Evolutionary conservation across 2,797 vertebrate species (phyloP).

Genomic region (Decapterus maruadsi): DNA sequence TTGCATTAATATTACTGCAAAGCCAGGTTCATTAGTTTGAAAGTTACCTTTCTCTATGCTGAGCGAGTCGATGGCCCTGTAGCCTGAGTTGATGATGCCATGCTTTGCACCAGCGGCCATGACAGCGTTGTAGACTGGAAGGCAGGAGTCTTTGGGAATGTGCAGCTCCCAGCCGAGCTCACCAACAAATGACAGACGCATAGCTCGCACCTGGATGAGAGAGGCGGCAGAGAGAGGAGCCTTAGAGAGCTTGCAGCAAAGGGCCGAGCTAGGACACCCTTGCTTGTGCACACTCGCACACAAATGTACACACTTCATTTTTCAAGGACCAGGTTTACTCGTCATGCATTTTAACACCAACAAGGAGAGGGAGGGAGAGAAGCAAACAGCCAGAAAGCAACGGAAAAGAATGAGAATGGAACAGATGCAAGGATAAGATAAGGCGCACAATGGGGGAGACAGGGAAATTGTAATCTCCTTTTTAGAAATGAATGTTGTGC

Average conservation of each 20-base stretch:
- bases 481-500: conserved; percentile 17
- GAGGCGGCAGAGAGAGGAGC: neutral
- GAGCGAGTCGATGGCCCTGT: conserved; percentile 97
- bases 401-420: conserved; percentile 11
- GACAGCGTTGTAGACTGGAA: conserved; percentile 91
- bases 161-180: conserved; percentile 99
- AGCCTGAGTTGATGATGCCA: conserved; percentile 91
- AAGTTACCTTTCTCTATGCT: conserved; percentile 95
- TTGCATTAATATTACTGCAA: neutral
- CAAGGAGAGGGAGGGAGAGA: neutral
- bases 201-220: conserved; percentile 90
- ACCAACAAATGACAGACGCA: conserved; percentile 94
- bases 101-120: conserved; percentile 90
- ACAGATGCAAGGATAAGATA: conserved; percentile 41
- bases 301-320: conserved; percentile 22
- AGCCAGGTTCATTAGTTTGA: neutral
- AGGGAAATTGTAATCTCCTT: conserved; percentile 32
- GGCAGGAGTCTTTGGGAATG: conserved; percentile 88
- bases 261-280: conserved; percentile 15
- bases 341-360: conserved; percentile 20
- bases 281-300: conserved; percentile 18
- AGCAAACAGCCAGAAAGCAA: conserved; percentile 1
- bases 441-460: conserved; percentile 22
- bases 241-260: conserved; percentile 34
- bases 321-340: conserved; percentile 33